Evolutionary conservation across 2,797 vertebrate species (phyloP).

Genomic region (Spinus olivaceus): DNA sequence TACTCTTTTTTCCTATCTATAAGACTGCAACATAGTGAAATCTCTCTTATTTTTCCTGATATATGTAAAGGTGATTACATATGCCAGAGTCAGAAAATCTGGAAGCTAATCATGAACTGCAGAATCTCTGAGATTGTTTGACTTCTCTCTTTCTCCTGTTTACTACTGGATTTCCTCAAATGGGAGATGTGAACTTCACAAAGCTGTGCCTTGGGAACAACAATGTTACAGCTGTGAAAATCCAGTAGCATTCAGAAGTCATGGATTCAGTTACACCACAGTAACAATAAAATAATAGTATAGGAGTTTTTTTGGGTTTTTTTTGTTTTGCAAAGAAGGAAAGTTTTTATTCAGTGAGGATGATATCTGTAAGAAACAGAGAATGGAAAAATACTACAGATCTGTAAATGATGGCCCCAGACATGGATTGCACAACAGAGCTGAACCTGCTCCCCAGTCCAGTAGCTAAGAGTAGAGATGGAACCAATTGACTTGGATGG

Average conservation of each 20-base stretch:
- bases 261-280: background rate
- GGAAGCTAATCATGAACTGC: background rate
- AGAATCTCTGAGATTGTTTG: background rate
- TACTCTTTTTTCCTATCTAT: background rate
- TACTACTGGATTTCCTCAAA: background rate
- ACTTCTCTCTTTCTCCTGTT: background rate
- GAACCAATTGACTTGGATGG: background rate
- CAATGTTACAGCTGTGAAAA: background rate
- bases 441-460: background rate
- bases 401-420: background rate
- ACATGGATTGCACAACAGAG: background rate
- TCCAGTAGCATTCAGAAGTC: background rate
- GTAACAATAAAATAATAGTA: background rate
- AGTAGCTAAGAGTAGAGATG: background rate
- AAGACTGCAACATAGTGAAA: background rate
- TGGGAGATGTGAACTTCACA: background rate
- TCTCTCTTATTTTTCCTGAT: background rate
- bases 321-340: background rate
- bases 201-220: background rate
- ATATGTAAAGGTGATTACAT: background rate
- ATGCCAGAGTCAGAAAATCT: background rate
- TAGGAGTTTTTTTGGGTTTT: background rate
- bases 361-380: background rate
- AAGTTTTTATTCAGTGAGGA: background rate
- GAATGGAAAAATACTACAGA: fast-evolving